These are phyloP conservation scores for Monochamus alternatus DNA, from an alignment of 2,888 invertebrate species.

Conservation along the genomic window DNA sequence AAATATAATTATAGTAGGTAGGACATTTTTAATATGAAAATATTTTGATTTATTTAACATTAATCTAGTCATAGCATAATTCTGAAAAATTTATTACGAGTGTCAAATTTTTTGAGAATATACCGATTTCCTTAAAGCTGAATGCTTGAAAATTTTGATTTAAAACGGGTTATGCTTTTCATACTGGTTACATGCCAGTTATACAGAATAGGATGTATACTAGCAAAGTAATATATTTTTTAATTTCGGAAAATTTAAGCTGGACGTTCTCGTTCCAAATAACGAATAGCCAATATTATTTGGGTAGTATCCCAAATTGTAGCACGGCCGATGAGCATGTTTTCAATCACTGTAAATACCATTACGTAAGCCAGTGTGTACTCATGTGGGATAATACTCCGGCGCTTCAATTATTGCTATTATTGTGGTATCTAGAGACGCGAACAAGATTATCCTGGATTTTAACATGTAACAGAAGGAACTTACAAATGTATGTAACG, in stretches of 20 bases:
- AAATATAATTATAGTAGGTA: too few relatives aligned
- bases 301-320: slow-evolving; percentile 43
- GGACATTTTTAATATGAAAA: too few relatives aligned
- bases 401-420: slow-evolving; percentile 69
- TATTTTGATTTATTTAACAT: too few relatives aligned
- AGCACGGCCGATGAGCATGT: slow-evolving; percentile 66
- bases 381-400: slow-evolving; percentile 69
- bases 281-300: slow-evolving; percentile 51
- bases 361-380: slow-evolving; percentile 69
- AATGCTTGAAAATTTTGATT: too few relatives aligned
- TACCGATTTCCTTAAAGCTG: too few relatives aligned
- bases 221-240: slow-evolving; percentile 15
- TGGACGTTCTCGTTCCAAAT: slow-evolving; percentile 23
- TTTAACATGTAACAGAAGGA: slow-evolving; percentile 66
- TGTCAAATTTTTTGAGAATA: too few relatives aligned
- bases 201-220: background rate
- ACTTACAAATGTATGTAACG: slow-evolving; percentile 64
- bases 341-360: slow-evolving; percentile 71
- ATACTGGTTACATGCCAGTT: too few relatives aligned
- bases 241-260: slow-evolving; percentile 27
- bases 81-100: too few relatives aligned
- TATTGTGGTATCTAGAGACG: slow-evolving; percentile 67
- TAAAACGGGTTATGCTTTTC: too few relatives aligned
- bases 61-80: too few relatives aligned
- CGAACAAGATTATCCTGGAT: slow-evolving; percentile 68